Evolutionary conservation across 2,888 invertebrate genomes (phyloP).

Genomic region (Parnassius glacialis): DNA sequence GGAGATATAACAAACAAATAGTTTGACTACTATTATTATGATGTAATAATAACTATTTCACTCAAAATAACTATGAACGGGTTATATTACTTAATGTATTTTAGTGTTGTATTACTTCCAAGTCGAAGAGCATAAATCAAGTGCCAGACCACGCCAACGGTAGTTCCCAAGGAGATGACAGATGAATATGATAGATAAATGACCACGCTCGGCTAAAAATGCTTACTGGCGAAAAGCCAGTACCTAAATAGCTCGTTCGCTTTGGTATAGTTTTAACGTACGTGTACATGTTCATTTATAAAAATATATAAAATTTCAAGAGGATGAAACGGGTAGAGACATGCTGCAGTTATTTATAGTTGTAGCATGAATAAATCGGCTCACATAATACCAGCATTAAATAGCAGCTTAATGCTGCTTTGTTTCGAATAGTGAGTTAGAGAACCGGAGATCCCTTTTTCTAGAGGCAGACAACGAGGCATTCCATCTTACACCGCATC

Average conservation of each 20-base stretch:
- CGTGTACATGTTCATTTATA: too few species aligned
- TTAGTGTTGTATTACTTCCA: constrained; percentile 16
- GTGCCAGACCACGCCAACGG: constrained; percentile 1
- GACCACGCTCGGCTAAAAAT: constrained; percentile 1
- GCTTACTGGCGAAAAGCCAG: constrained; percentile 18
- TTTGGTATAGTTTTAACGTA: neutral
- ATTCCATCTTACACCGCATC: too few species aligned
- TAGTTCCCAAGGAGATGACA: constrained; percentile 10
- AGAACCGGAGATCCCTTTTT: neutral
- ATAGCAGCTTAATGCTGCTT: too few species aligned
- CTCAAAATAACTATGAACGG: too few species aligned
- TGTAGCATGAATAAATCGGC: too few species aligned
- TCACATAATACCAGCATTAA: too few species aligned
- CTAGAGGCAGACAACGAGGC: too few species aligned
- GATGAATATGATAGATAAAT: constrained; percentile 18
- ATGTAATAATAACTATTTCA: too few species aligned
- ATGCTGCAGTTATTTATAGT: too few species aligned
- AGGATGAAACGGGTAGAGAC: neutral
- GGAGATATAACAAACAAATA: too few species aligned
- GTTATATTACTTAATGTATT: neutral
- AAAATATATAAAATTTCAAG: neutral
- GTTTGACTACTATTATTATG: too few species aligned
- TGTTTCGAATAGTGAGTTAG: too few species aligned
- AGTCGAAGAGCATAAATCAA: constrained; percentile 17
- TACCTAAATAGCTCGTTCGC: neutral